Percentiles rank a stretch among this genome's conserved stretches.
Evolutionary conservation across 2,888 invertebrate species (phyloP).

Genomic region (Candidula unifasciata): DNA sequence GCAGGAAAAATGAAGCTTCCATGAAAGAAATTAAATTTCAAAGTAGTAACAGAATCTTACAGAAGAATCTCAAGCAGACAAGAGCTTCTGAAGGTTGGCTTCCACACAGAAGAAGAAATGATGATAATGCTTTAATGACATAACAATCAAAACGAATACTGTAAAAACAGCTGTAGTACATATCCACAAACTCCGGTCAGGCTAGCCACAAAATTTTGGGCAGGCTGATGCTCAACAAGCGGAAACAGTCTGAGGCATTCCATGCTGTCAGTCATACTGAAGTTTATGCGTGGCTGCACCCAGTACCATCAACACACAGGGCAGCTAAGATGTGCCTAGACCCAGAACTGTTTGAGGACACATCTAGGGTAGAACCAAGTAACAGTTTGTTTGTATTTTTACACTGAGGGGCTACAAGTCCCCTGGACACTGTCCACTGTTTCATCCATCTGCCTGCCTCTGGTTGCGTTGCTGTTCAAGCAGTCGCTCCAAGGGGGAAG

Average conservation of each 20-base stretch:
- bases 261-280: not conserved
- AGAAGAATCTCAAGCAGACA: too few relatives aligned
- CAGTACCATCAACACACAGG: not conserved
- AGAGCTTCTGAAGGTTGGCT: not conserved
- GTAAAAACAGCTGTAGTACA: not conserved
- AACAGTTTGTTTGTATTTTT: conserved; percentile 17
- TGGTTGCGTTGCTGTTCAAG: conserved; percentile 86
- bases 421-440: not conserved
- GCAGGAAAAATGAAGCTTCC: too few relatives aligned
- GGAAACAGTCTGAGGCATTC: not conserved
- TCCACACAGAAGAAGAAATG: not conserved
- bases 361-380: conserved; percentile 15
- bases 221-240: not conserved
- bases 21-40: too few relatives aligned
- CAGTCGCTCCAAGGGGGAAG: conserved; percentile 86
- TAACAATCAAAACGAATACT: not conserved
- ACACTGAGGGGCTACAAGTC: not conserved
- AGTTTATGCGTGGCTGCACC: too few relatives aligned
- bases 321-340: not conserved
- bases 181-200: not conserved
- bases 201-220: too few relatives aligned
- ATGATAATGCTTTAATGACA: not conserved
- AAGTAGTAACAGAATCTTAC: too few relatives aligned
- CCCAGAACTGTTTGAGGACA: conserved; percentile 1
- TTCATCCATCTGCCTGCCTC: conserved; percentile 69